These are phyloP conservation scores for Acomys russatus DNA, from an alignment of 2,797 vertebrate genomes.

Conservation along the genomic window DNA sequence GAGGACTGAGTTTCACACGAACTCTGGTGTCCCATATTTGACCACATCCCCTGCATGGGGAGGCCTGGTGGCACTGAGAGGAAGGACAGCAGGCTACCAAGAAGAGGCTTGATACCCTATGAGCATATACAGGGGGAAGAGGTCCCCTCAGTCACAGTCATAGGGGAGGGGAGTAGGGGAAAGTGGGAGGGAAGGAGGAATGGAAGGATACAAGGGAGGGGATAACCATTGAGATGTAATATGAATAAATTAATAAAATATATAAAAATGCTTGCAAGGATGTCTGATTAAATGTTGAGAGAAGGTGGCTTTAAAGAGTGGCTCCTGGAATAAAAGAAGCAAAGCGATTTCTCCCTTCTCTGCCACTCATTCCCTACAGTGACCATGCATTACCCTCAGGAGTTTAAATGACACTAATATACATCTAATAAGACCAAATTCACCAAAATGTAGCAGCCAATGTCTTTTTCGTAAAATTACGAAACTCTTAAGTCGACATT, in stretches of 20 bases:
- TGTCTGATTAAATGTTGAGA: background rate
- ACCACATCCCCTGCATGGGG: too few species aligned
- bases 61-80: too few species aligned
- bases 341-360: conserved; percentile 34
- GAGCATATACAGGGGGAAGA: too few species aligned
- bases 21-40: too few species aligned
- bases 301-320: conserved; percentile 6
- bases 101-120: too few species aligned
- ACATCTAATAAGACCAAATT: conserved; percentile 53
- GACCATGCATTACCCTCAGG: conserved; percentile 40
- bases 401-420: conserved; percentile 45
- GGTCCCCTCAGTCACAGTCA: too few species aligned
- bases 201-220: too few species aligned
- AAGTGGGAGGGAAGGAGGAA: too few species aligned
- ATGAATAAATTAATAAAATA: background rate
- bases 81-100: too few species aligned
- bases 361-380: conserved; percentile 4
- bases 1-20: too few species aligned
- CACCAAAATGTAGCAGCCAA: conserved; percentile 26
- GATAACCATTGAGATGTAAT: too few species aligned
- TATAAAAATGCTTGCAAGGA: background rate
- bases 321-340: background rate
- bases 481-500: conserved; percentile 22
- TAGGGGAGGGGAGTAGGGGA: too few species aligned
- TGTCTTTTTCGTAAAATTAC: conserved; percentile 36